A percentile compares a stretch with the other conserved stretches of the same genome.
Conservation (phyloP, 2,113 vertebrate genomes). For the Eulemur rufifrons region DNA sequence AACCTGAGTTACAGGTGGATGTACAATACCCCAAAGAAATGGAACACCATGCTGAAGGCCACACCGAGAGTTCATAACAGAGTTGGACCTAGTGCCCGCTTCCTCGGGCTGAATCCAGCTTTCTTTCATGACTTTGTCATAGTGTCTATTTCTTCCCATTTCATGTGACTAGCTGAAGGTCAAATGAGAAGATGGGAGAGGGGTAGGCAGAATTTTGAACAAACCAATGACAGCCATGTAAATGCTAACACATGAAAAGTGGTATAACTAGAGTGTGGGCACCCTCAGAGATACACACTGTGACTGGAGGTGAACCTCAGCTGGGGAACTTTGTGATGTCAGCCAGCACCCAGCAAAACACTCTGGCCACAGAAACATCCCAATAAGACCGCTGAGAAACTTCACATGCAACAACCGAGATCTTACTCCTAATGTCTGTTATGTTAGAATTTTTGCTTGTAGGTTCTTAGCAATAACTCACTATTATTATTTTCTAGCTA, state of each 20-base stretch:
- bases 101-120: not conserved
- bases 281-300: not conserved
- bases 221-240: not conserved
- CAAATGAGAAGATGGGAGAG: constrained; percentile 21
- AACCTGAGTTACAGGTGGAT: not conserved
- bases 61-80: not conserved
- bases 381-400: constrained; percentile 53
- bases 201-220: constrained; percentile 30
- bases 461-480: constrained; percentile 62
- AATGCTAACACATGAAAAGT: not conserved
- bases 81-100: not conserved
- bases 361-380: constrained; percentile 47
- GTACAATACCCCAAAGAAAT: not conserved
- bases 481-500: constrained; percentile 71
- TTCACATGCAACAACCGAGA: constrained; percentile 53
- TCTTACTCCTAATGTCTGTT: constrained; percentile 60
- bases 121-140: not conserved
- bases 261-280: not conserved
- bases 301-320: not conserved
- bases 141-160: not conserved
- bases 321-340: constrained; percentile 65
- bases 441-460: constrained; percentile 66
- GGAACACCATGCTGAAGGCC: not conserved
- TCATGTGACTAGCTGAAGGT: not conserved
- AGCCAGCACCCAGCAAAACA: constrained; percentile 51